These are phyloP conservation scores for Arenaria interpres DNA, from an alignment of 2,113 vertebrate species.

Conservation along the genomic window DNA sequence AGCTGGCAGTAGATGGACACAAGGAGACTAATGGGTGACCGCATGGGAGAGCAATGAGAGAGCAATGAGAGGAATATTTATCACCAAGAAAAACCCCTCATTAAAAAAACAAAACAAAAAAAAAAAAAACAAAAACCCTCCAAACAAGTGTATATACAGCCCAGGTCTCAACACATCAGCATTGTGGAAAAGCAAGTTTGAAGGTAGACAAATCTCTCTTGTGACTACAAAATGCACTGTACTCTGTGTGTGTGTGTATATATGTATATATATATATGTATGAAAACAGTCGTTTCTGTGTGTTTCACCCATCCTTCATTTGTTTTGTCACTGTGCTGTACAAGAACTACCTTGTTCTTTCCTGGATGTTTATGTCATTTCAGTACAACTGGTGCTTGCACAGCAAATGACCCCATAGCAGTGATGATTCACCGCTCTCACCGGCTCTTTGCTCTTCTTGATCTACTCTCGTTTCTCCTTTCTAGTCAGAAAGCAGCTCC, in stretches of 20 bases:
- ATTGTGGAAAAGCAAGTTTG: neutral
- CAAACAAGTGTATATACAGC: neutral
- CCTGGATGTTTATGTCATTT: neutral
- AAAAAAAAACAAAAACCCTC: neutral
- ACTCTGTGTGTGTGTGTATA: neutral
- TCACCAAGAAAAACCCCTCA: neutral
- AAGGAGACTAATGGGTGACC: neutral
- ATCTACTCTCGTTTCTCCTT: neutral
- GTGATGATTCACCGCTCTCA: neutral
- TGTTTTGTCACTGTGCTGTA: neutral
- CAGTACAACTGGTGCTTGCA: neutral
- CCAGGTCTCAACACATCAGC: neutral
- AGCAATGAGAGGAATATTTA: neutral
- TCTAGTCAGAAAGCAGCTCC: neutral
- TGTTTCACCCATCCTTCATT: neutral
- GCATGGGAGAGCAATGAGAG: neutral
- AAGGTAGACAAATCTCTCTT: neutral
- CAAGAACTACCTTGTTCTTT: neutral
- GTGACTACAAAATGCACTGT: neutral
- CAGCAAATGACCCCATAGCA: neutral
- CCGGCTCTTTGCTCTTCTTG: neutral
- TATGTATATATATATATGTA: neutral
- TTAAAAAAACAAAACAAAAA: neutral
- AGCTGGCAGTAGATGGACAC: neutral
- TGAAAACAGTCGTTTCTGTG: neutral